These are phyloP conservation scores for Tanytarsus gracilentus DNA, from an alignment of 2,888 invertebrate species.

Conservation along the genomic window DNA sequence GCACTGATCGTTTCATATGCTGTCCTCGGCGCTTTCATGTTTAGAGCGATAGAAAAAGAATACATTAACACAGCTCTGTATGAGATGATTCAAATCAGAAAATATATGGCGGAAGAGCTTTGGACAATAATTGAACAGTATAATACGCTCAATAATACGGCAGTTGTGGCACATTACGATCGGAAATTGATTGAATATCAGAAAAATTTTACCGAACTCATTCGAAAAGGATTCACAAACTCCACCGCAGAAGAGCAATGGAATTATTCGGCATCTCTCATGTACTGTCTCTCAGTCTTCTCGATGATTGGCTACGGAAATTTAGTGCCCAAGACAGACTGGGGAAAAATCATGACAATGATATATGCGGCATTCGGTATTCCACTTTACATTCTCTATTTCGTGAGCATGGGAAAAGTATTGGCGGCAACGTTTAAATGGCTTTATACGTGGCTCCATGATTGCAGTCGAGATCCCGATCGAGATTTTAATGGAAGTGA, in stretches of 20 bases:
- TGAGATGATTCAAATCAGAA: conserved; percentile 47
- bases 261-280: conserved; percentile 79
- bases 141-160: conserved; percentile 59
- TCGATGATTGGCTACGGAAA: conserved; percentile 91
- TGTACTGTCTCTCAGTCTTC: conserved; percentile 81
- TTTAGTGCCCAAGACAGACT: conserved; percentile 68
- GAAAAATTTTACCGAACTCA: conserved; percentile 53
- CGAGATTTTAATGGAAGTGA: conserved; percentile 39
- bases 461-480: conserved; percentile 53
- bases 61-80: conserved; percentile 47
- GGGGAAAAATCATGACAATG: conserved; percentile 76
- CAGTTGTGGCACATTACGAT: conserved; percentile 55
- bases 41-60: conserved; percentile 66
- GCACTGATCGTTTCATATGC: conserved; percentile 80
- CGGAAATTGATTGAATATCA: conserved; percentile 57
- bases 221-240: conserved; percentile 63
- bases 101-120: conserved; percentile 52
- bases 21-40: conserved; percentile 73
- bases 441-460: conserved; percentile 65
- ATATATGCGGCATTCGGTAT: conserved; percentile 82
- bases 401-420: conserved; percentile 82
- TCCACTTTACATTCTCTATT: conserved; percentile 77
- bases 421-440: conserved; percentile 73
- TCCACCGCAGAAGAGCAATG: conserved; percentile 61
- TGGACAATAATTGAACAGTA: conserved; percentile 59